Evolutionary conservation across 2,113 vertebrate genomes (phyloP).

Genomic region (Aegotheles bennettii): DNA sequence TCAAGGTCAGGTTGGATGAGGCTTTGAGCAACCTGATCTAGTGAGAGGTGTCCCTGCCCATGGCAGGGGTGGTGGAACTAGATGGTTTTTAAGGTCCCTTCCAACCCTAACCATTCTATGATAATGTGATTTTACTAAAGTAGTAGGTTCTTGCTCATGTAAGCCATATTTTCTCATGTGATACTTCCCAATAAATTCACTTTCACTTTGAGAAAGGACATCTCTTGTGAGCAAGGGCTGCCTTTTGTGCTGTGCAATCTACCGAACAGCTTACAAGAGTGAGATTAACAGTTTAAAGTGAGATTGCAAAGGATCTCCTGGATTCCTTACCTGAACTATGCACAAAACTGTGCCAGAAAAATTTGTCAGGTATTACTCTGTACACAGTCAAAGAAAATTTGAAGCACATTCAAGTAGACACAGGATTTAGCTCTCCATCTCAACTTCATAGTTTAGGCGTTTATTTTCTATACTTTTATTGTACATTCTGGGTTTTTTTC

Average conservation of each 20-base stretch:
- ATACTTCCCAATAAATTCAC: neutral
- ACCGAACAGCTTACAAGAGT: neutral
- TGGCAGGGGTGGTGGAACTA: no score
- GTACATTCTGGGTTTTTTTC: neutral
- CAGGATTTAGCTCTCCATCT: neutral
- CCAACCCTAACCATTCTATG: no score
- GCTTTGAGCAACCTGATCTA: no score
- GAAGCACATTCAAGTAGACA: neutral
- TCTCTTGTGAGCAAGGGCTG: neutral
- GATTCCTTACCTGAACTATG: neutral
- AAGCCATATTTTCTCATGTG: neutral
- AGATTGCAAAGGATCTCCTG: neutral
- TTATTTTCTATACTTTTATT: neutral
- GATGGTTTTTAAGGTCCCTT: no score
- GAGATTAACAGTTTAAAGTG: no score
- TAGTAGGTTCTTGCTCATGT: neutral
- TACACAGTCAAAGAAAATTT: neutral
- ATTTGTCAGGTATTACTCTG: neutral
- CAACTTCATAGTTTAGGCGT: neutral
- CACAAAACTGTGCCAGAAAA: neutral
- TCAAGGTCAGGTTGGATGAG: no score
- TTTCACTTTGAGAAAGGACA: neutral
- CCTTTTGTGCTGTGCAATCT: neutral
- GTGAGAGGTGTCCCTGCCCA: no score
- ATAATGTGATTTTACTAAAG: neutral